Evolutionary conservation across 2,113 vertebrate species (phyloP).

Genomic region (Microtus oregoni): DNA sequence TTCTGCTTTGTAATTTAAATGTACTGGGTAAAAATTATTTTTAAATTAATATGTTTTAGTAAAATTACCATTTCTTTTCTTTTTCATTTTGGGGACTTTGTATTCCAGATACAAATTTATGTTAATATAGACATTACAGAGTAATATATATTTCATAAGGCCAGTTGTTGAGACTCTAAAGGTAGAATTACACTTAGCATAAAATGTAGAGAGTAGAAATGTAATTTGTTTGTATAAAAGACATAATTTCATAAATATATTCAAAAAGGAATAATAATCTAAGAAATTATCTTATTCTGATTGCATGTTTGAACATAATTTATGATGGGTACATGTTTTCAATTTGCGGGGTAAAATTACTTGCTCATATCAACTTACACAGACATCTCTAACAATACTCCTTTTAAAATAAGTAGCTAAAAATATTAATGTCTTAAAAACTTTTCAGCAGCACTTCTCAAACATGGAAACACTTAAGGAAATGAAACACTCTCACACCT

Average conservation of each 20-base stretch:
- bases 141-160: neutral
- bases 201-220: neutral
- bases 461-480: constrained; percentile 17
- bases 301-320: neutral
- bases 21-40: neutral
- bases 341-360: neutral
- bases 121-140: neutral
- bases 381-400: neutral
- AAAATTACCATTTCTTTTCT: neutral
- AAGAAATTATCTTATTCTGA: neutral
- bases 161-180: neutral
- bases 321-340: neutral
- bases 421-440: neutral
- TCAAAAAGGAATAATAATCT: constrained; percentile 15
- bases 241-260: constrained; percentile 3
- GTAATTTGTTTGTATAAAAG: neutral
- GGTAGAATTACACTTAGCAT: neutral
- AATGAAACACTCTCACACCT: neutral
- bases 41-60: neutral
- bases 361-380: neutral
- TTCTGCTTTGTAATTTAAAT: neutral
- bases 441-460: neutral
- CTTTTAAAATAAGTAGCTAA: neutral
- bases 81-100: neutral
- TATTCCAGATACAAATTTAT: neutral